Conservation (phyloP, 2,113 vertebrate genomes). For the Odocoileus virginianus region DNA sequence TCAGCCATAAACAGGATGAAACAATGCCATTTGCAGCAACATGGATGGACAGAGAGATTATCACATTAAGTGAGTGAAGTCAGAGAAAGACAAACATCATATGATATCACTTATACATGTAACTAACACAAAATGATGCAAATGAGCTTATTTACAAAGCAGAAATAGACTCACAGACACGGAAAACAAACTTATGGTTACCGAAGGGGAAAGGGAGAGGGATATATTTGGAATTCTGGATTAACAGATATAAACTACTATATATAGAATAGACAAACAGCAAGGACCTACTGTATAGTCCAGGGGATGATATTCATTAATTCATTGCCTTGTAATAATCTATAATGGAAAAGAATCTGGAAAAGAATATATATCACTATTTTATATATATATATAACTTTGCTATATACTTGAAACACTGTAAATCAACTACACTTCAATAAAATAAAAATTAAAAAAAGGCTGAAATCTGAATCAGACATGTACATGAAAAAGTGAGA, state of each 20-base stretch:
- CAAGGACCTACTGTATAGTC: neutral
- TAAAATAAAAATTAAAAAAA: neutral
- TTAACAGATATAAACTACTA: neutral
- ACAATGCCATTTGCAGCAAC: too few relatives aligned
- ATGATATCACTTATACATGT: neutral
- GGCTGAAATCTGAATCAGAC: neutral
- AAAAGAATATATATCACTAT: neutral
- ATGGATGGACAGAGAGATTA: neutral
- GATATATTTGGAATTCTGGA: neutral
- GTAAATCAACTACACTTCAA: neutral
- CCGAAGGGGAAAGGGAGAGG: neutral
- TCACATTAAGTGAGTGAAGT: neutral
- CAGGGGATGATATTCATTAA: neutral
- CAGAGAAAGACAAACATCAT: neutral
- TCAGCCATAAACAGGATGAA: neutral
- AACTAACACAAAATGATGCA: neutral
- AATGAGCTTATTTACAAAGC: neutral
- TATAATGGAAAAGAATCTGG: neutral
- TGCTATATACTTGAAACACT: neutral
- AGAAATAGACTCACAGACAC: neutral
- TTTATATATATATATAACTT: neutral
- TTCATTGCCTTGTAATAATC: neutral
- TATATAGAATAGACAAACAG: neutral
- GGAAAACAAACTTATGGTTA: neutral
- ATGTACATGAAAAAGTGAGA: neutral